Evolutionary conservation across 1,140 invertebrate genomes (phyloP), one percentile per base, ranked within the genome.

Genomic region (Caerostris extrusa): DNA sequence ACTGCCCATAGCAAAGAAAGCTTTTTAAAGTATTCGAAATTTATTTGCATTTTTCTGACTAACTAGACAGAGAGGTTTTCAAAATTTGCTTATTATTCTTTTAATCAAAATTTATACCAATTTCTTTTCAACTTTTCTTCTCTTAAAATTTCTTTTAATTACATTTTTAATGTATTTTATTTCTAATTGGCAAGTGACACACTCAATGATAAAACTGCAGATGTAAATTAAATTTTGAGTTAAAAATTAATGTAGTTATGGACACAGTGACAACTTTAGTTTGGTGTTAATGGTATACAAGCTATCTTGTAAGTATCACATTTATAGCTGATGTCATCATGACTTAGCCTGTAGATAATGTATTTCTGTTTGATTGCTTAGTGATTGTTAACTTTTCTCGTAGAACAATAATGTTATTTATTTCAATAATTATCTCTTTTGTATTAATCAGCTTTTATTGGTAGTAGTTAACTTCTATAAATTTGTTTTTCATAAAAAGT

Each of bases 141-240:
- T 91, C 6, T 82, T 34, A 60, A 81, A 64, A 17, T 56, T 58
- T 82, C 34, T 77, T 90, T 58, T 34, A 67, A 58, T 56, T 7
- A 4, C 50, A 71, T 8, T 61, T 50, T 71, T 71, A 88, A 90
- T 90, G 53, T n/a, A 71, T 91, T 91, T 81, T 91, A 34, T 82
- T 82, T 77, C 67, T 93, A 3, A 81, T 93, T 93, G 92, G 92
- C 92, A 93, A 93, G 92, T 93, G 92, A 93, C 92, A 93, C 92
- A 93, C 92, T 93, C 92, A 93, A 93, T 93, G 92, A 93, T 88
- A 93, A 93, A 93, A 93, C 92, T 93, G 92, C 92, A 93, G 92
- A 93, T 88, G 92, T 93, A 88, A 81, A 61, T 93, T 55, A 57
- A 85, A 57, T 89, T 81, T 81, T 61, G 58, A 77, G 8, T 81